These are phyloP conservation scores for Corvus hawaiiensis DNA, from an alignment of 2,113 vertebrate species.

Conservation along the genomic window DNA sequence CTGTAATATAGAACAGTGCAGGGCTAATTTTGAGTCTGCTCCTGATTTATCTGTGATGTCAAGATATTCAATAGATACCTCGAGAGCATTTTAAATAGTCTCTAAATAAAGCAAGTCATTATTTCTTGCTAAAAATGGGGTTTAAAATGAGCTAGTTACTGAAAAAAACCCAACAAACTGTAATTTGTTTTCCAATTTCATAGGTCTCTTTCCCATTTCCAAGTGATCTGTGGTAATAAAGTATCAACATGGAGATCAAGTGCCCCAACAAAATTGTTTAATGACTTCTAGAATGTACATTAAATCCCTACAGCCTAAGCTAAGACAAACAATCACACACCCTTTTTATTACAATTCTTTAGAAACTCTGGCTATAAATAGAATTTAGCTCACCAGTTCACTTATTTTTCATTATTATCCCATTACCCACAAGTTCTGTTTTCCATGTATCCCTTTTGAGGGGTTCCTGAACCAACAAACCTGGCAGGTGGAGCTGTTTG, in stretches of 20 bases:
- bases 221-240: background rate
- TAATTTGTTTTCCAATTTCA: background rate
- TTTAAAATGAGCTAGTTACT: background rate
- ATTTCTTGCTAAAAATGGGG: constrained; percentile 26
- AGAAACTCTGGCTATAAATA: background rate
- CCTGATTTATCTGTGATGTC: background rate
- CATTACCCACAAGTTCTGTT: background rate
- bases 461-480: background rate
- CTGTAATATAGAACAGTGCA: background rate
- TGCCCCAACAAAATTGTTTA: background rate
- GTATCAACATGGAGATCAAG: background rate
- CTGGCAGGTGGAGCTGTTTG: background rate
- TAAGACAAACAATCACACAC: background rate
- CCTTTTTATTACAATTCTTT: background rate
- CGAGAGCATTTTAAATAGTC: background rate
- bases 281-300: rapidly evolving
- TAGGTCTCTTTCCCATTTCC: background rate
- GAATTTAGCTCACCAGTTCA: background rate
- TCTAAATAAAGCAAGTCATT: constrained; percentile 39
- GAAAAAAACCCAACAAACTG: background rate
- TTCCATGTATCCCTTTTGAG: background rate
- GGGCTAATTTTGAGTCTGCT: constrained; percentile 1
- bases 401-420: background rate
- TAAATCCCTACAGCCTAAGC: background rate
- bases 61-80: background rate